These are phyloP conservation scores for Chaunax sp. DNA, from an alignment of 2,797 vertebrate species.

Conservation along the genomic window DNA sequence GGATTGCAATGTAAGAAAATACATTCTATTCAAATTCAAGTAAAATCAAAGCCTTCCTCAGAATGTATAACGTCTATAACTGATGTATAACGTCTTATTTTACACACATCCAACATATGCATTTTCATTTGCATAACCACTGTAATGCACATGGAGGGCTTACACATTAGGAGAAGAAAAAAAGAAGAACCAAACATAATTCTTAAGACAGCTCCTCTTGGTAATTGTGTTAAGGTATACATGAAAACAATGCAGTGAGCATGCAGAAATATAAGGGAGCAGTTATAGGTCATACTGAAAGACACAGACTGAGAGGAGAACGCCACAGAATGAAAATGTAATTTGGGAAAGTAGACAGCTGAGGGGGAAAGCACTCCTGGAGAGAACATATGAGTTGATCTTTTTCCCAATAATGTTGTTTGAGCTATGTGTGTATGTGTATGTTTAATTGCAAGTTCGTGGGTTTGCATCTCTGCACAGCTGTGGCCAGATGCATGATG, in stretches of 20 bases:
- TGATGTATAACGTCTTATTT: too few species aligned
- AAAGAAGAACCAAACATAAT: too few species aligned
- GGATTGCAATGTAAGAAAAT: too few species aligned
- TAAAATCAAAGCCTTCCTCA: too few species aligned
- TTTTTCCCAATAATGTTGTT: background rate
- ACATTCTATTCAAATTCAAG: too few species aligned
- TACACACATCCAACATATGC: too few species aligned
- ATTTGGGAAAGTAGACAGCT: slow-evolving; percentile 23
- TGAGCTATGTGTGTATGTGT: slow-evolving; percentile 13
- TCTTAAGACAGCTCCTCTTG: background rate
- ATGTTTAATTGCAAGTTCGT: slow-evolving; percentile 10
- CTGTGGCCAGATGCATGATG: slow-evolving; percentile 51
- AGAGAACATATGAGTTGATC: slow-evolving; percentile 7
- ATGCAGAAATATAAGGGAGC: background rate
- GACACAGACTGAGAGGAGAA: slow-evolving; percentile 6
- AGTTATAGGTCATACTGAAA: slow-evolving; percentile 32
- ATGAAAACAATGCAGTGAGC: background rate
- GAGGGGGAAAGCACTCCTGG: slow-evolving; percentile 14
- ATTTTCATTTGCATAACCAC: background rate
- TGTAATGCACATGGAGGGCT: too few species aligned
- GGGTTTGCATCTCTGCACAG: slow-evolving; percentile 22
- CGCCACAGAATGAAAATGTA: slow-evolving; percentile 26
- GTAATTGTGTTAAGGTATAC: background rate
- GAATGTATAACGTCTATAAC: too few species aligned
- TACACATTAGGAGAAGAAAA: too few species aligned